Evolutionary conservation across 2,797 vertebrate species (phyloP), one percentile per base, ranked within the genome.

Genomic region (Neomorphus geoffroyi): DNA sequence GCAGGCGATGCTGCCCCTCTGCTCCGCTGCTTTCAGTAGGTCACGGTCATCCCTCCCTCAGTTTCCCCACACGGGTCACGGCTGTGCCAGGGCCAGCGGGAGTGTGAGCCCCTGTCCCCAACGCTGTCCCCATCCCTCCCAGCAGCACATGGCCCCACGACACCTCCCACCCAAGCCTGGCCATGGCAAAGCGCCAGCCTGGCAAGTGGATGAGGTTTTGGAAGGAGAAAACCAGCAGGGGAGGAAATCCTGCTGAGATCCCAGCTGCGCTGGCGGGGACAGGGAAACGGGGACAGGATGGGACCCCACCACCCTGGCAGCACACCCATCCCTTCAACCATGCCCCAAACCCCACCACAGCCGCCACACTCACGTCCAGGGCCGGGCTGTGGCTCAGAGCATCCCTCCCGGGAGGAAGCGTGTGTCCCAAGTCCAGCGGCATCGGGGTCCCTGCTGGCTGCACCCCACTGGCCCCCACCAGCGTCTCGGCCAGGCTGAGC

Each of bases 281-380:
- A 1, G 5, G 48, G 19, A 13, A 18, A 17, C 37, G 1, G 58
- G 28, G 48, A 16, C 7, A 3, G 46, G 79, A 62, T 43, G 7
- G 41, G 79, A 64, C 45, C 30, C 21, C 48, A 5, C 2, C 39
- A 18, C 26, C 28, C 12, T 17, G 43, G 43, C 43, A 16, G 43
- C 43, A 45, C 75, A 51, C 46, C 4, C 10, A 41, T 3, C 64
- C 66, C 39, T 45, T 53, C 41, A 45, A 1, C 45, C 3, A 2
- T 3, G 1, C 33, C 56, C 13, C 18, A 30, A 4, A 23, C 3
- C 74, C 58, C 67, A 18, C 7, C 26, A 6, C 60, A 41, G 30
- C 7, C 80, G 70, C 69, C 30, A 22, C 28, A 96, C 96, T 96
- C 78, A 96, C 96, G 13, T 96, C 94, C 57, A 48, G 11, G 19